Conservation (phyloP, 2,797 vertebrate species). For the Myripristis murdjan region DNA sequence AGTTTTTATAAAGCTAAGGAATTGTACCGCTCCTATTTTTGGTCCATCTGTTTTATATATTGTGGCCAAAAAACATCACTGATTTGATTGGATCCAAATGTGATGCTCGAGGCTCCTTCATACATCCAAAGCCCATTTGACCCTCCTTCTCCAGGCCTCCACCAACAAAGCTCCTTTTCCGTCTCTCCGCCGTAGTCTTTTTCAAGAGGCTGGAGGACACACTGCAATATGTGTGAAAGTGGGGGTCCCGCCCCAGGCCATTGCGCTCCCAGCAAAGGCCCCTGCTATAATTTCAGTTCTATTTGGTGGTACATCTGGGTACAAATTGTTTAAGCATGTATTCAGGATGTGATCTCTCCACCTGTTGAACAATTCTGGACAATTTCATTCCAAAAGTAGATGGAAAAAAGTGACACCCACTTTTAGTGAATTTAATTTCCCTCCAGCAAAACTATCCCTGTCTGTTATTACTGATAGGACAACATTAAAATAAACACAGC, state of each 20-base stretch:
- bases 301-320: background rate
- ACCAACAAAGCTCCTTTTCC: constrained; percentile 57
- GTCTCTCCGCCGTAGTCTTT: constrained; percentile 46
- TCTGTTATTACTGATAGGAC: too few species aligned
- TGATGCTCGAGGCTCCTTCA: constrained; percentile 79
- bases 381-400: background rate
- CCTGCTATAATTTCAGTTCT: background rate
- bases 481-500: too few species aligned
- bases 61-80: constrained; percentile 78
- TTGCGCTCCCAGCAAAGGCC: background rate
- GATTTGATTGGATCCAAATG: constrained; percentile 85
- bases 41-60: constrained; percentile 83
- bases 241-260: background rate
- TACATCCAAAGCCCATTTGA: constrained; percentile 76
- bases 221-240: background rate
- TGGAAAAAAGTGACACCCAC: too few species aligned
- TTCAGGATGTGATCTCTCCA: background rate
- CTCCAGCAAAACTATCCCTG: too few species aligned
- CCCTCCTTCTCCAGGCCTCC: constrained; percentile 66
- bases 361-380: background rate
- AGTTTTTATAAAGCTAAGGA: constrained; percentile 54
- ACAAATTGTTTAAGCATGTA: background rate
- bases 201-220: constrained; percentile 50
- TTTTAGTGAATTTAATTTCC: too few species aligned
- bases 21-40: constrained; percentile 55